phyloP scores from a whole-genome alignment of 2,113 vertebrate genomes.

The Zingel zingel region DNA sequence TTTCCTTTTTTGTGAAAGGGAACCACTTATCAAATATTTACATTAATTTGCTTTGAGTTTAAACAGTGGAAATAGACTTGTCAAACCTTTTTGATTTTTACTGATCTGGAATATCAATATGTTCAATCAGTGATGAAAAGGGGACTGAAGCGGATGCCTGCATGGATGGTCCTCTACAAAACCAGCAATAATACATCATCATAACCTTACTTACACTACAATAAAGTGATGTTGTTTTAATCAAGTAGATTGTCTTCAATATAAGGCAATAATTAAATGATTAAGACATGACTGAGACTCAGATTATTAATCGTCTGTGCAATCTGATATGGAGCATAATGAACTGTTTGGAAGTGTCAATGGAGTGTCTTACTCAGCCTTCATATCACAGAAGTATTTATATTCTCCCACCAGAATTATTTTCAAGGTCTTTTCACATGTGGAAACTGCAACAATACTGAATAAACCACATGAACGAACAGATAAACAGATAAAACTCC shows the following conservation, averaged over 20 bases:
- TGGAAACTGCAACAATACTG: neutral
- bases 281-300: conserved; percentile 24
- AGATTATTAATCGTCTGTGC: conserved; percentile 27
- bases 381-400: conserved; percentile 10
- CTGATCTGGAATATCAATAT: neutral
- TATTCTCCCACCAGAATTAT: conserved; percentile 3
- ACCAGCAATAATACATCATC: conserved; percentile 1
- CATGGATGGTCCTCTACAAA: neutral
- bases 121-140: conserved; percentile 10
- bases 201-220: neutral
- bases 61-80: neutral
- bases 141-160: neutral
- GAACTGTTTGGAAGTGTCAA: conserved; percentile 30
- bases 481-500: neutral
- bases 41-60: neutral
- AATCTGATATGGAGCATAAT: conserved; percentile 43
- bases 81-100: neutral
- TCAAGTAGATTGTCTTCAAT: conserved; percentile 4
- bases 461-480: neutral
- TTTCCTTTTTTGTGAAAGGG: neutral
- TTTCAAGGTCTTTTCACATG: neutral
- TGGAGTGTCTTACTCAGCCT: conserved; percentile 13
- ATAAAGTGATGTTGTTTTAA: conserved; percentile 8
- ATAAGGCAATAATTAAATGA: conserved; percentile 29
- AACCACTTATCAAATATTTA: neutral